phyloP scores from a whole-genome alignment of 2,797 vertebrate species.

The Parotocinclus haroldoi region DNA sequence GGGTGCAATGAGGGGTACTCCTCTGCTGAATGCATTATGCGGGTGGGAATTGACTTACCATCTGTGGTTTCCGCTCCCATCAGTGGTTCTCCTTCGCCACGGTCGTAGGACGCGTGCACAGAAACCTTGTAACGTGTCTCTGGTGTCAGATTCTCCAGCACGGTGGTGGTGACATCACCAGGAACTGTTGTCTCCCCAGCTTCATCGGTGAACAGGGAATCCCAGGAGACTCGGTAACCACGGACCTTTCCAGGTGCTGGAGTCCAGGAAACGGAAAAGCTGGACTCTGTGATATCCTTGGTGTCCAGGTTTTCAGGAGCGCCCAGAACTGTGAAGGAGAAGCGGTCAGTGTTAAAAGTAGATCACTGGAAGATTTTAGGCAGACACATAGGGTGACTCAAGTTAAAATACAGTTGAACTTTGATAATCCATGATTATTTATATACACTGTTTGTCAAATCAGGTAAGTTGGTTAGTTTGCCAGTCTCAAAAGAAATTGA shows the following conservation, averaged over 20 bases:
- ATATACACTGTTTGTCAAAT: not conserved
- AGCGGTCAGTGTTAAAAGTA: too few species aligned
- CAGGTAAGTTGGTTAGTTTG: constrained; percentile 2
- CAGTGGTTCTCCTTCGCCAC: constrained; percentile 85
- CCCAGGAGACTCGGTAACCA: constrained; percentile 85
- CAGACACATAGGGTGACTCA: too few species aligned
- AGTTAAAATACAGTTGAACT: too few species aligned
- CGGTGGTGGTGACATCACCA: constrained; percentile 75
- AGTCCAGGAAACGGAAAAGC: constrained; percentile 83
- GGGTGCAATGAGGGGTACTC: not conserved
- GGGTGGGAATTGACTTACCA: constrained; percentile 69
- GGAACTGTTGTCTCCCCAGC: constrained; percentile 80
- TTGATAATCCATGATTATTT: too few species aligned
- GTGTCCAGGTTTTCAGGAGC: constrained; percentile 87
- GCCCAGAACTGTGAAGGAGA: constrained; percentile 76
- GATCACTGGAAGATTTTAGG: too few species aligned
- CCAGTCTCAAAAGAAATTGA: not conserved
- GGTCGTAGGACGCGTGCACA: constrained; percentile 84
- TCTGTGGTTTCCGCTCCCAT: constrained; percentile 90
- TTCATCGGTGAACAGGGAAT: constrained; percentile 84
- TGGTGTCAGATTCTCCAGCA: constrained; percentile 85
- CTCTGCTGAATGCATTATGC: constrained; percentile 50
- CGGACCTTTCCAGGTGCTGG: constrained; percentile 89
- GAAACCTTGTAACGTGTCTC: constrained; percentile 94
- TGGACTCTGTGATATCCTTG: constrained; percentile 88